These are phyloP conservation scores for Andinoacara biseriatus DNA, from an alignment of 2,113 vertebrate genomes.

Conservation along the genomic window DNA sequence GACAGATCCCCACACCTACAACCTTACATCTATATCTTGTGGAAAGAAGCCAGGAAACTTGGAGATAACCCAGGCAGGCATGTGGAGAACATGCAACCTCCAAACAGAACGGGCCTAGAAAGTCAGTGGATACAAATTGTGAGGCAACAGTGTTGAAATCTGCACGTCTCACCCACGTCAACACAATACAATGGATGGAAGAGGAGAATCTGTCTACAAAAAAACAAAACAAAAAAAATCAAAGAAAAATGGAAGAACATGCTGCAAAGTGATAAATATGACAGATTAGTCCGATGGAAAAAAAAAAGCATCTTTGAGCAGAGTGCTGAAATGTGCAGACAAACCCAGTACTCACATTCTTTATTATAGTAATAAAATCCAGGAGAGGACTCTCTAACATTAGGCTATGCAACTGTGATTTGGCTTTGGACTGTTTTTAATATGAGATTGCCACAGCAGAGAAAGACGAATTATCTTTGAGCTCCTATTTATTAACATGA, in stretches of 20 bases:
- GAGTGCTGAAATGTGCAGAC: conserved; percentile 4
- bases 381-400: background rate
- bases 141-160: no score
- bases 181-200: no score
- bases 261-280: background rate
- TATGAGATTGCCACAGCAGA: background rate
- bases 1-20: no score
- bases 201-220: background rate
- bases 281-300: background rate
- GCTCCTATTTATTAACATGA: conserved; percentile 1
- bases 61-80: no score
- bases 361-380: conserved; percentile 36
- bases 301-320: background rate
- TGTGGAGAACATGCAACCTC: no score
- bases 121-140: no score
- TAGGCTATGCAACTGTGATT: background rate
- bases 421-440: background rate
- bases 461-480: conserved; percentile 14
- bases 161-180: no score
- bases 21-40: no score
- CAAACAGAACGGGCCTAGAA: no score
- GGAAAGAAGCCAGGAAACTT: no score
- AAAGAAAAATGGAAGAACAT: background rate
- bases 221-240: background rate
- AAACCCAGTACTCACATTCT: background rate